Conservation (phyloP, 2,113 vertebrate species). For the Sakesphorus luctuosus region DNA sequence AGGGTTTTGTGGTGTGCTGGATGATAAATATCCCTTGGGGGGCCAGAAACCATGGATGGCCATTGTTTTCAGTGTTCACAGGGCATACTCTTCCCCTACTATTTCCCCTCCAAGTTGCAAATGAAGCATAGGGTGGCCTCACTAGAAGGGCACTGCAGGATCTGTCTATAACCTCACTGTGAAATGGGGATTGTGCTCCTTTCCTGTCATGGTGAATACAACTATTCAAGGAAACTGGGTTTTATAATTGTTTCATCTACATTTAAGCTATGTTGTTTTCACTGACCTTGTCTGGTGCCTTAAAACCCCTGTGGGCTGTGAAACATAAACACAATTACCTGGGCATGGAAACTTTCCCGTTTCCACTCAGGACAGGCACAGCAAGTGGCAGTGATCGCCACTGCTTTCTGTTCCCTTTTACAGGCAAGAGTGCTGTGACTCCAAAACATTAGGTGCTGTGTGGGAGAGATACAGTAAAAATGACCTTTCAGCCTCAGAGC, state of each 20-base stretch:
- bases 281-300: neutral
- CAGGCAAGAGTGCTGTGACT: neutral
- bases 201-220: neutral
- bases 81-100: neutral
- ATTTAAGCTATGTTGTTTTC: neutral
- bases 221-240: neutral
- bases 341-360: neutral
- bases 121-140: neutral
- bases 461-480: neutral
- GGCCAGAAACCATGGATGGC: neutral
- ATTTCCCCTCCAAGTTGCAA: neutral
- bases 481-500: constrained; percentile 1
- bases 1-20: neutral
- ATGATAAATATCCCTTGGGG: neutral
- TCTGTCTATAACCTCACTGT: accelerated
- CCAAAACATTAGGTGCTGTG: neutral
- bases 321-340: neutral
- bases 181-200: neutral
- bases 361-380: neutral
- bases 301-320: neutral
- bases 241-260: neutral
- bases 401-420: constrained; percentile 18
- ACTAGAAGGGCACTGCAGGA: neutral
- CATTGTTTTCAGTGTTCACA: neutral
- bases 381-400: neutral